Conservation (phyloP, 1,140 invertebrate species). For the Megalopta genalis region DNA sequence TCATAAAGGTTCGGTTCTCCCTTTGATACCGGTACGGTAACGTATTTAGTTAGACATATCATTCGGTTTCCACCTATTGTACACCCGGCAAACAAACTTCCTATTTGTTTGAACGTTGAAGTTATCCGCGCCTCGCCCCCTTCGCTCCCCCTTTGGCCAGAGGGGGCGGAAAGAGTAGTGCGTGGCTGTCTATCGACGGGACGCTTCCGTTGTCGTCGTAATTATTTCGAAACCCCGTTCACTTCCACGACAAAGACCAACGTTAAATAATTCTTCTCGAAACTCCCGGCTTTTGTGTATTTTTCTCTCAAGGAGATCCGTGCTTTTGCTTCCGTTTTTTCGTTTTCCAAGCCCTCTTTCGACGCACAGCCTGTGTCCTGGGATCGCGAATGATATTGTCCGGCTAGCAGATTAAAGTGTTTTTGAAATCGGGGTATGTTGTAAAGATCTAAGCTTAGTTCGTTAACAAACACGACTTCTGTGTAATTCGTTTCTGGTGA, state of each 20-base stretch:
- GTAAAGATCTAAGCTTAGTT: too few relatives aligned
- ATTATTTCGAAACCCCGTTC: slow-evolving; percentile 52
- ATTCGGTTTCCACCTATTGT: slow-evolving; percentile 79
- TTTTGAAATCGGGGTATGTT: too few relatives aligned
- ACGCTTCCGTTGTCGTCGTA: slow-evolving; percentile 42
- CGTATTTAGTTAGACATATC: slow-evolving; percentile 80
- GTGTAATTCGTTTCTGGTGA: too few relatives aligned
- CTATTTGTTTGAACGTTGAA: slow-evolving; percentile 77
- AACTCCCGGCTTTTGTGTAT: slow-evolving; percentile 1
- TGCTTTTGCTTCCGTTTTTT: too few relatives aligned
- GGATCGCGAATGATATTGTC: too few relatives aligned
- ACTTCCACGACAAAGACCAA: slow-evolving; percentile 17
- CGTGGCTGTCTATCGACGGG: slow-evolving; percentile 37
- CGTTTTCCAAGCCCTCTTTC: neutral
- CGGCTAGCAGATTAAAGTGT: too few relatives aligned
- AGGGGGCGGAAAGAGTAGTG: slow-evolving; percentile 39
- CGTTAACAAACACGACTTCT: too few relatives aligned
- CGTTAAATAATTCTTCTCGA: slow-evolving; percentile 32
- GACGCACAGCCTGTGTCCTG: too few relatives aligned
- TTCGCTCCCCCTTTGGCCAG: slow-evolving; percentile 30
- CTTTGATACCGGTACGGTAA: slow-evolving; percentile 76
- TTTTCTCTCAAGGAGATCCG: neutral
- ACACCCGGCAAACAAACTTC: slow-evolving; percentile 73
- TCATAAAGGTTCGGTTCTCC: slow-evolving; percentile 78
- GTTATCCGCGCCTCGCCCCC: slow-evolving; percentile 9